Evolutionary conservation across 2,888 invertebrate species (phyloP).

Genomic region (Plusia festucae): DNA sequence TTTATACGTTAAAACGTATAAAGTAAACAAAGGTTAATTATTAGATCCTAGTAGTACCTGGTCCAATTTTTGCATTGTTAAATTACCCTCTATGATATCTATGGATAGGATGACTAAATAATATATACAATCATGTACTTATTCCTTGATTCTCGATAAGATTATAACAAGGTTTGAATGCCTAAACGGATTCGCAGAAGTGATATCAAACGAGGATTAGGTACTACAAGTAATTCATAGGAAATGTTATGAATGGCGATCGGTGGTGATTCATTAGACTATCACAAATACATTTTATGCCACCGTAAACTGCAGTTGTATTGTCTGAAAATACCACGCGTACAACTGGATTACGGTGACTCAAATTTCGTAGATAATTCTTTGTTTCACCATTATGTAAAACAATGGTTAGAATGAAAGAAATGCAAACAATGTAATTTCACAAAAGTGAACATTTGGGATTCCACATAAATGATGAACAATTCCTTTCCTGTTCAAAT

Average conservation of each 20-base stretch:
- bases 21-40: too few relatives aligned
- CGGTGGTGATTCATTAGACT: neutral
- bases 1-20: too few relatives aligned
- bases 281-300: neutral
- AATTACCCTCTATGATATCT: too few relatives aligned
- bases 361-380: neutral
- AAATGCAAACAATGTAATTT: neutral
- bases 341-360: neutral
- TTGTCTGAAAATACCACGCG: constrained; percentile 5
- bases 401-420: neutral
- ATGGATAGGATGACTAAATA: too few relatives aligned
- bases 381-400: neutral
- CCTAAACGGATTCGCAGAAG: neutral
- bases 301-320: neutral
- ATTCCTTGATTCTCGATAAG: neutral
- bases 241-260: neutral
- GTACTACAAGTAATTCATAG: neutral
- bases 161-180: neutral
- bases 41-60: too few relatives aligned
- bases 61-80: too few relatives aligned
- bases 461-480: neutral
- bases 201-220: neutral
- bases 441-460: too few relatives aligned
- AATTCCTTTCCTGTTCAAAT: neutral
- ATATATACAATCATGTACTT: too few relatives aligned